Conservation (phyloP, 2,888 invertebrate genomes). For the Polydrusus cervinus region DNA sequence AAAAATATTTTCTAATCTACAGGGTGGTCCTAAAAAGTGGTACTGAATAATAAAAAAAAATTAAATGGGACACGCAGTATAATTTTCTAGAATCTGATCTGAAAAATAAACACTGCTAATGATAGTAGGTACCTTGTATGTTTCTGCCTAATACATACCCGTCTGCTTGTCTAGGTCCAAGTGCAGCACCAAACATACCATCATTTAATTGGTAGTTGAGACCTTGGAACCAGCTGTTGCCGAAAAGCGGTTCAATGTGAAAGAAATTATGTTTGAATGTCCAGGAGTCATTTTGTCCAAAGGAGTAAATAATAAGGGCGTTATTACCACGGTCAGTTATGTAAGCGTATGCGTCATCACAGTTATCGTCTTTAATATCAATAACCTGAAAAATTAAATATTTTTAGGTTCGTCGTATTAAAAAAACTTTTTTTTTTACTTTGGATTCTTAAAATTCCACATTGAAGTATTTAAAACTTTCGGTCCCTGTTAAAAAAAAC, state of each 20-base stretch:
- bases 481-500: too few relatives aligned
- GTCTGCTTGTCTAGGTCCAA: background rate
- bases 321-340: background rate
- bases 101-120: too few relatives aligned
- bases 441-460: background rate
- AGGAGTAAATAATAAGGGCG: background rate
- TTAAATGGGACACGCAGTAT: too few relatives aligned
- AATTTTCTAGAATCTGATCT: too few relatives aligned
- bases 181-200: background rate
- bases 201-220: background rate
- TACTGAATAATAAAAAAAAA: too few relatives aligned
- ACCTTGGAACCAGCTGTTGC: conserved; percentile 7
- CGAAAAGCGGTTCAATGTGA: background rate
- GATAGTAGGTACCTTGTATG: too few relatives aligned
- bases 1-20: too few relatives aligned
- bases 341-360: background rate
- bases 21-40: too few relatives aligned
- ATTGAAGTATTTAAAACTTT: too few relatives aligned
- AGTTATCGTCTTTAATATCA: background rate
- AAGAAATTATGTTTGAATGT: background rate
- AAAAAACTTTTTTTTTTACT: background rate
- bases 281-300: background rate
- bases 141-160: background rate
- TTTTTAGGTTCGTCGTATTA: too few relatives aligned
- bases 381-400: conserved; percentile 5